phyloP scores from a whole-genome alignment of 2,113 vertebrate genomes.

The Plecturocebus donacophilus region DNA sequence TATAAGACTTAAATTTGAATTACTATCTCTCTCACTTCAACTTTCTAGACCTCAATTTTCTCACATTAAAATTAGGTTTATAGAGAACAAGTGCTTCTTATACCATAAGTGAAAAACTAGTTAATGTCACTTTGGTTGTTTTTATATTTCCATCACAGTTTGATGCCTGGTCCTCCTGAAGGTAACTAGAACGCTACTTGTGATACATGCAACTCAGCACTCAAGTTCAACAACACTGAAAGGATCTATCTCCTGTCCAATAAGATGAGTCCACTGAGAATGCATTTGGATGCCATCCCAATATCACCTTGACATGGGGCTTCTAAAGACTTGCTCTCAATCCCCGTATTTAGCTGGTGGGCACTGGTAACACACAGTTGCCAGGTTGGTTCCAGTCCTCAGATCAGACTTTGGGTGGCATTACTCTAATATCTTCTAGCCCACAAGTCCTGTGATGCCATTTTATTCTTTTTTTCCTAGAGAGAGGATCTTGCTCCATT shows the following conservation, averaged over 20 bases:
- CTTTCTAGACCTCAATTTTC: not conserved
- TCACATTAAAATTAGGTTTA: not conserved
- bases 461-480: not conserved
- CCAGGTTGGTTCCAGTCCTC: not conserved
- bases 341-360: not conserved
- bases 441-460: not conserved
- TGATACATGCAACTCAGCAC: not conserved
- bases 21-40: not conserved
- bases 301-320: not conserved
- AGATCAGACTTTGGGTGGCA: not conserved
- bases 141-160: not conserved
- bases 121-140: not conserved
- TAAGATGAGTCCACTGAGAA: not conserved
- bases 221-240: not conserved
- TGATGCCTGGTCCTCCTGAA: not conserved
- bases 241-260: not conserved
- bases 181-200: accelerated
- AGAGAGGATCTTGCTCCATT: too few species aligned
- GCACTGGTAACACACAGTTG: not conserved
- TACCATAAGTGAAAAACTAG: not conserved
- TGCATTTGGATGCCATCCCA: not conserved
- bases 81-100: not conserved
- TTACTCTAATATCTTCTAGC: not conserved
- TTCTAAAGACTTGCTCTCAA: not conserved
- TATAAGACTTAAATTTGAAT: not conserved